phyloP scores from a whole-genome alignment of 1,140 invertebrate species.

The Drosophila sproati region DNA sequence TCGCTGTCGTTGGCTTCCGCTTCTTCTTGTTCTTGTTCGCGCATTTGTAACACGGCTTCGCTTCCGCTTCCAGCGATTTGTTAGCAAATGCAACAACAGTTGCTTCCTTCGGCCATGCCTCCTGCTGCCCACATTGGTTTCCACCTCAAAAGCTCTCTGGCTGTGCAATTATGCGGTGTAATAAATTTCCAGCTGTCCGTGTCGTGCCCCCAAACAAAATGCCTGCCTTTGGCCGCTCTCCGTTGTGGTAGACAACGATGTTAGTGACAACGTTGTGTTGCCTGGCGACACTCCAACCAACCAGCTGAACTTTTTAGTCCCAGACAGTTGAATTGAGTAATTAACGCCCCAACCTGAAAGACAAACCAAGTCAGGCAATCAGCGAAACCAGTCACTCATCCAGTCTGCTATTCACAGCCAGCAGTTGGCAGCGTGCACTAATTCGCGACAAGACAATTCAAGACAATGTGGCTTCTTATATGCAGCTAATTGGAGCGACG shows the following conservation, averaged over 20 bases:
- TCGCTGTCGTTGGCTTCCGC: constrained; percentile 19
- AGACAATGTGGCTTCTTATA: constrained; percentile 75
- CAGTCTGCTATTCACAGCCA: not conserved
- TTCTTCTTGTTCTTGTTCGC: constrained; percentile 65
- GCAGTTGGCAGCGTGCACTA: constrained; percentile 47
- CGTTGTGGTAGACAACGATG: constrained; percentile 5
- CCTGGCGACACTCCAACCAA: constrained; percentile 34
- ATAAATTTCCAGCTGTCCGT: constrained; percentile 80
- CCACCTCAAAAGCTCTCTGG: constrained; percentile 68
- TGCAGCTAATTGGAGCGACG: constrained; percentile 71
- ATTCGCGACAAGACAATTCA: constrained; percentile 51
- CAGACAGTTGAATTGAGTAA: constrained; percentile 77
- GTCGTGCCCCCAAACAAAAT: constrained; percentile 22
- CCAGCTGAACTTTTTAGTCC: constrained; percentile 50
- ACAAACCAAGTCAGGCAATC: constrained; percentile 29
- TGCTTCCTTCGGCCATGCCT: constrained; percentile 30
- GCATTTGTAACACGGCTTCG: constrained; percentile 80
- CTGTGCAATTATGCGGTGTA: constrained; percentile 83
- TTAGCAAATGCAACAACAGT: constrained; percentile 79
- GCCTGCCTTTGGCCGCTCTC: not conserved
- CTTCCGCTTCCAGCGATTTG: constrained; percentile 76
- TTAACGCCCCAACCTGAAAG: constrained; percentile 60
- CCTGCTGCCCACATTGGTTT: constrained; percentile 42
- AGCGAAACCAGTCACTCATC: constrained; percentile 7
- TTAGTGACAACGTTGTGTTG: constrained; percentile 53